These are phyloP conservation scores for Clarias gariepinus DNA, from an alignment of 2,113 vertebrate species.

Conservation along the genomic window DNA sequence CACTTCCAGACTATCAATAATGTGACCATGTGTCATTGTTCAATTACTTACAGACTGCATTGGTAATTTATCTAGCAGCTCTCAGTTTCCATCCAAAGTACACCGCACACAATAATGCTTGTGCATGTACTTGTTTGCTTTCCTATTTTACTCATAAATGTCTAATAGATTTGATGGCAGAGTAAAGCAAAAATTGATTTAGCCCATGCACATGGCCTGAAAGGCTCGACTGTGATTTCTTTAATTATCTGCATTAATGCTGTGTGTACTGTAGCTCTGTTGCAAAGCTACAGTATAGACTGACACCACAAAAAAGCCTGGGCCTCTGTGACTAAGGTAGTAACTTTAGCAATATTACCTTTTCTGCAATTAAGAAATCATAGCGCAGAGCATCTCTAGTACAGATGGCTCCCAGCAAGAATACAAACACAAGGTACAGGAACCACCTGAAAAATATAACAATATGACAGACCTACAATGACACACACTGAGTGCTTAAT, in stretches of 20 bases:
- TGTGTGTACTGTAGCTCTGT: not conserved
- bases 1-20: not conserved
- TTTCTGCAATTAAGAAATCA: slow-evolving; percentile 97
- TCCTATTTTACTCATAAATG: not conserved
- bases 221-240: not conserved
- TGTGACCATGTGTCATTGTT: not conserved
- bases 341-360: slow-evolving; percentile 74
- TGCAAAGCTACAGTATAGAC: not conserved
- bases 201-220: not conserved
- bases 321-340: not conserved
- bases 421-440: slow-evolving; percentile 93
- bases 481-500: not conserved
- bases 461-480: slow-evolving; percentile 38
- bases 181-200: not conserved
- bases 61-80: not conserved
- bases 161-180: not conserved
- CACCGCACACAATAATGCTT: not conserved
- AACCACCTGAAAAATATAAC: slow-evolving; percentile 87
- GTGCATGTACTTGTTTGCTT: not conserved
- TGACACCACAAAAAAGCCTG: not conserved
- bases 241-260: not conserved
- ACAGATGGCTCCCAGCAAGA: slow-evolving; percentile 92
- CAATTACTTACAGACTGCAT: not conserved
- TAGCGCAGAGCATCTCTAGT: slow-evolving; percentile 88
- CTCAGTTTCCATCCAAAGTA: not conserved